Base-by-base conservation (phyloP, 2,113 vertebrate genomes). In the Hyperoodon ampullatus region DNA sequence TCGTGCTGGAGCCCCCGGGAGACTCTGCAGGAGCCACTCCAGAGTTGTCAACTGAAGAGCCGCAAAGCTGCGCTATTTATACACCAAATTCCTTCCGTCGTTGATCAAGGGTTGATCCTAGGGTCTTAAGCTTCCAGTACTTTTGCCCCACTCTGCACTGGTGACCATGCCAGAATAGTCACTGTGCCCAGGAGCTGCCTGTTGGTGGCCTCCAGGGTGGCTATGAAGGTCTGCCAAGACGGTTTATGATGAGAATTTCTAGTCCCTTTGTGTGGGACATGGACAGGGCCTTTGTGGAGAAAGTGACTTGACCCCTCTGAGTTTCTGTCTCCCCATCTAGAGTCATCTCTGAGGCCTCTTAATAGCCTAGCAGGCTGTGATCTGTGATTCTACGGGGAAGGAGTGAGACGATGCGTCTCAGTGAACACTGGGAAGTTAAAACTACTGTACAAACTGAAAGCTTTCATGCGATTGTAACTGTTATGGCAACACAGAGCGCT, bases 401-500 rank as follows among this genome's bases (percentile, higher is more conserved):
- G n/a, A 88, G 35, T 26, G 53, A 70, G 83, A 14, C 1, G 12
- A 33, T 16, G 21, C 26, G 0, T 58, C 6, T 44, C 58, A 2
- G 53, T 42, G 74, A 86, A 61, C 68, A 33, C n/a, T 24, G 24
- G 50, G 39, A 50, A 77, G 47, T 35, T 53, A 53, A 87, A 50
- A 44, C 11, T 42, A 39, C 66, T 30, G 21, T n/a, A 13, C 39
- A 66, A 16, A 42, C 66, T 6, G 66, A n/a, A 60, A 87, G 74
- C 47, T 80, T 68, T 61, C 19, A 21, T 11, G 1, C 1, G 44
- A 26, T 26, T 30, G 15, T 80, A 68, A 44, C 35, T 33, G 19
- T 47, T 77, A 21, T 0, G 47, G 58, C 39, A 24, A 19, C 0
- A 3, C 58, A 74, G 30, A 74, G 30, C 0, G 2, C 60, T 78